phyloP scores from a whole-genome alignment of 2,797 vertebrate genomes.

The Etheostoma nigrum region DNA sequence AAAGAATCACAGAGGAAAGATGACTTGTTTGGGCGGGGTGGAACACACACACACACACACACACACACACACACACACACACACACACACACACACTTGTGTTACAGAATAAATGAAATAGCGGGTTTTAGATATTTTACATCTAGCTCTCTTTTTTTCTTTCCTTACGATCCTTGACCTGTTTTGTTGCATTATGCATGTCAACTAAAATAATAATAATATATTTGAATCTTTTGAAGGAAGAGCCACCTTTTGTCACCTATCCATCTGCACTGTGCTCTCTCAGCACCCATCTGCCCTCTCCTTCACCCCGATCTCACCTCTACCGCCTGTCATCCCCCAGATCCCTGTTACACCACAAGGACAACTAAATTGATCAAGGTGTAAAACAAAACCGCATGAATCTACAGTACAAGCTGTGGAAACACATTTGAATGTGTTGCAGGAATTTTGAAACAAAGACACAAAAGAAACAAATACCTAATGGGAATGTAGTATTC shows the following conservation, averaged over 20 bases:
- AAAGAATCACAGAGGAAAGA: slow-evolving; percentile 49
- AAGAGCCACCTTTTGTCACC: slow-evolving; percentile 27
- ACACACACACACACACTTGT: slow-evolving; percentile 6
- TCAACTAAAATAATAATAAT: neutral
- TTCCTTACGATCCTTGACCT: neutral
- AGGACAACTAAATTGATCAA: slow-evolving; percentile 45
- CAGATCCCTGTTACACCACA: slow-evolving; percentile 67
- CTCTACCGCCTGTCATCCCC: slow-evolving; percentile 58
- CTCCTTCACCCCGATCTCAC: slow-evolving; percentile 66
- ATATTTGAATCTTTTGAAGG: neutral
- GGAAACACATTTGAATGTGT: neutral
- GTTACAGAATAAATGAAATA: slow-evolving; percentile 8
- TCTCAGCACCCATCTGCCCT: slow-evolving; percentile 68
- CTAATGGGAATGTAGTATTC: neutral
- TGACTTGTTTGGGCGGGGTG: slow-evolving; percentile 45
- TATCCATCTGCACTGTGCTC: slow-evolving; percentile 56
- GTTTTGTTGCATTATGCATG: slow-evolving; percentile 4
- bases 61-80: slow-evolving; percentile 11
- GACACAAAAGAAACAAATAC: neutral
- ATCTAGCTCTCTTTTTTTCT: neutral
- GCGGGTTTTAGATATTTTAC: slow-evolving; percentile 16
- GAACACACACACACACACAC: slow-evolving; percentile 20
- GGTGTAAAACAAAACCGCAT: slow-evolving; percentile 53
- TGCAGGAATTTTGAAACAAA: slow-evolving; percentile 1
- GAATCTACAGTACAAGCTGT: slow-evolving; percentile 4